These are phyloP conservation scores for Ptilodon capucinus DNA, from an alignment of 2,888 invertebrate genomes.

Conservation along the genomic window DNA sequence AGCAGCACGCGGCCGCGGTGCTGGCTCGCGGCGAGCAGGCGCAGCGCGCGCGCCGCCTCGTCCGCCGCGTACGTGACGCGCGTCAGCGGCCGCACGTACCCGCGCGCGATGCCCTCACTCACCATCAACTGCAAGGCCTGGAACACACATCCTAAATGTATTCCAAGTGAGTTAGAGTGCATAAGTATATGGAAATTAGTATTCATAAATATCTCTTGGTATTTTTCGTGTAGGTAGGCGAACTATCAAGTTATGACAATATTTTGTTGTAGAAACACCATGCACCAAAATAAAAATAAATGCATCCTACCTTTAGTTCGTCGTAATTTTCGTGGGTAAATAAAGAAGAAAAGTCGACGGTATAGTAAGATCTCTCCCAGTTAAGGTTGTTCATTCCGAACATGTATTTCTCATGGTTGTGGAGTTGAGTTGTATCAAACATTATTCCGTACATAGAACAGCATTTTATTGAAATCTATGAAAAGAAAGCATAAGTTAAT, in stretches of 20 bases:
- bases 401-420: slow-evolving; percentile 36
- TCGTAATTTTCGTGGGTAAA: slow-evolving; percentile 28
- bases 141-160: not conserved
- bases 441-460: slow-evolving; percentile 29
- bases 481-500: slow-evolving; percentile 4
- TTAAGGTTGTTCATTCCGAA: slow-evolving; percentile 41
- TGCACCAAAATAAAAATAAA: too few relatives aligned
- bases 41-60: slow-evolving; percentile 31
- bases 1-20: not conserved
- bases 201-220: too few relatives aligned
- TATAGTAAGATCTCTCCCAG: slow-evolving; percentile 29
- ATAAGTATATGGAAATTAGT: too few relatives aligned
- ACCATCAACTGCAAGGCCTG: slow-evolving; percentile 49
- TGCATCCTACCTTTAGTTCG: slow-evolving; percentile 36
- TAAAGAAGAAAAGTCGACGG: slow-evolving; percentile 43
- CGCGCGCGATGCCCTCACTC: slow-evolving; percentile 52
- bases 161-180: too few relatives aligned
- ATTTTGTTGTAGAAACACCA: too few relatives aligned
- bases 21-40: not conserved
- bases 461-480: slow-evolving; percentile 37
- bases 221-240: too few relatives aligned
- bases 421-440: slow-evolving; percentile 42
- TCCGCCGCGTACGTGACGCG: slow-evolving; percentile 41
- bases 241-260: too few relatives aligned
- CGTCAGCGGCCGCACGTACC: slow-evolving; percentile 58